Conservation (phyloP, 2,888 invertebrate species). For the Trichogramma dendrolimi region DNA sequence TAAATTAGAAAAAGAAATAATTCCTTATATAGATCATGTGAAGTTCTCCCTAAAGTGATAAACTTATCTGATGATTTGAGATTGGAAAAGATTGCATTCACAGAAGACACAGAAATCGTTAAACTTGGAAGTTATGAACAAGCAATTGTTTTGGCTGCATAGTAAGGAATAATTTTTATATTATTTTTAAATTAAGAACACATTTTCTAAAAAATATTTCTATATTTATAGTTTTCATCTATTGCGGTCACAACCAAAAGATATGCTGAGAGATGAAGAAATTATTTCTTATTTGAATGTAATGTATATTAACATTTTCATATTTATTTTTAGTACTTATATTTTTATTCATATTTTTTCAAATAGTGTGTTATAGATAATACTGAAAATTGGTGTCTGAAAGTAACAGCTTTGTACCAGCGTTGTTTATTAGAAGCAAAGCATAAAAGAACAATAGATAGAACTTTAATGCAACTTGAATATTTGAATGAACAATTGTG, state of each 20-base stretch:
- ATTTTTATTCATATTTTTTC: conserved; percentile 7
- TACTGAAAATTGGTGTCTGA: conserved; percentile 64
- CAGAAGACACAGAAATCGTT: conserved; percentile 57
- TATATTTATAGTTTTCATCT: conserved; percentile 61
- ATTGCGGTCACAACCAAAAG: conserved; percentile 72
- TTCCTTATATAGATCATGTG: conserved; percentile 52
- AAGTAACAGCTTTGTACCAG: conserved; percentile 68
- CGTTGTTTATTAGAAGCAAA: conserved; percentile 74
- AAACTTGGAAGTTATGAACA: conserved; percentile 70
- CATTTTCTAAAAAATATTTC: conserved; percentile 13
- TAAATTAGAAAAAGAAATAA: conserved; percentile 51
- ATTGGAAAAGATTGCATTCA: conserved; percentile 72
- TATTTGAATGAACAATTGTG: conserved; percentile 64
- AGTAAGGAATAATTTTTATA: conserved; percentile 55
- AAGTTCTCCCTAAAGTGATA: conserved; percentile 63
- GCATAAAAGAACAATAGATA: conserved; percentile 78
- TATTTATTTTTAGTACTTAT: conserved; percentile 2
- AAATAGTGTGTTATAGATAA: conserved; percentile 49
- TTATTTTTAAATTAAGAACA: background rate
- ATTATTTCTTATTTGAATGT: conserved; percentile 69
- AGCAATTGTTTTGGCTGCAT: conserved; percentile 71
- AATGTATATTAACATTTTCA: conserved; percentile 30
- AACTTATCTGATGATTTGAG: conserved; percentile 82
- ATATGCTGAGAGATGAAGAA: conserved; percentile 78
- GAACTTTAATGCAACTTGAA: conserved; percentile 83